Conservation (phyloP, 2,113 vertebrate species). For the Myiozetetes cayanensis region DNA sequence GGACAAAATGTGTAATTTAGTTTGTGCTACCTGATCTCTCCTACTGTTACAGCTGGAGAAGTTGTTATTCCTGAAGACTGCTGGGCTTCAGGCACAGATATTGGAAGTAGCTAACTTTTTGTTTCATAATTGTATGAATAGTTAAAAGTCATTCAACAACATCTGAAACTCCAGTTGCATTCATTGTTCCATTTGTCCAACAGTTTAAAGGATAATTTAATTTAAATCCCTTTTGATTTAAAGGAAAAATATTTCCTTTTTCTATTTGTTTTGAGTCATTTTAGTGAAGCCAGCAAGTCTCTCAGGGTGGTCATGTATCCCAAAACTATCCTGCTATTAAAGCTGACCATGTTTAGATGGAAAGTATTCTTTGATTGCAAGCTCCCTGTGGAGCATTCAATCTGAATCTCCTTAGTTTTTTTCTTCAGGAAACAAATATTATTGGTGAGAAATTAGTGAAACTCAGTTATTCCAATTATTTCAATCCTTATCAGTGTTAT, state of each 20-base stretch:
- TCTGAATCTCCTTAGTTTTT: not conserved
- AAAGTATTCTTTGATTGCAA: not conserved
- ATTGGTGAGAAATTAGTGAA: not conserved
- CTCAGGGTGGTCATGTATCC: not conserved
- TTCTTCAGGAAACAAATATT: not conserved
- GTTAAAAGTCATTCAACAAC: not conserved
- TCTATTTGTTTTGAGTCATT: not conserved
- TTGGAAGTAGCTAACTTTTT: not conserved
- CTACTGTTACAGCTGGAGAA: not conserved
- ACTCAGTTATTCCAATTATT: not conserved
- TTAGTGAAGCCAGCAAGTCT: constrained; percentile 21
- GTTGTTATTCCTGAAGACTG: not conserved
- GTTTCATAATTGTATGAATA: not conserved
- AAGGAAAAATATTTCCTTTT: not conserved
- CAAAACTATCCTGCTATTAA: not conserved
- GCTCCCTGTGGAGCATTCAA: not conserved
- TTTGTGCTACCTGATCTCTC: not conserved
- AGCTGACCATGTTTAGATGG: not conserved
- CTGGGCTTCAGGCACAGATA: not conserved
- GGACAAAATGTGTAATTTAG: not conserved
- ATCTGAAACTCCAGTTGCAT: not conserved
- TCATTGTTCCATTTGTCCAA: not conserved
- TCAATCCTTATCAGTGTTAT: not conserved
- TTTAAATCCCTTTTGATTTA: not conserved
- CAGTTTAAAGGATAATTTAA: not conserved